phyloP scores from a whole-genome alignment of 2,113 vertebrate species.

The Tenrec ecaudatus region DNA sequence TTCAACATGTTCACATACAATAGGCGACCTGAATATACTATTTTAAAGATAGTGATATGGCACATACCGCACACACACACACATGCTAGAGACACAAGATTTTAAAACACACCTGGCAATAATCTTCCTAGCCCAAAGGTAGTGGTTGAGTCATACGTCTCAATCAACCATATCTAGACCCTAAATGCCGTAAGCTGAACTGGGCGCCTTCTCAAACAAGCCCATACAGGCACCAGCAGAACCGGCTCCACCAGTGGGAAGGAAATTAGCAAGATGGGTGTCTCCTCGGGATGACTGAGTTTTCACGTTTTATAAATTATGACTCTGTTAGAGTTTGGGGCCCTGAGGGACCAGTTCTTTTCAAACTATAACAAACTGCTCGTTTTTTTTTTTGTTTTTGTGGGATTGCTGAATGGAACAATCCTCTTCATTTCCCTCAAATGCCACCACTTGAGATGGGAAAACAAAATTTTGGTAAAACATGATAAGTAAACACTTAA shows the following conservation, averaged over 20 bases:
- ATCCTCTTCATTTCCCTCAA: neutral
- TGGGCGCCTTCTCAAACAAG: constrained; percentile 38
- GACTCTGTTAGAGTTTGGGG: constrained; percentile 35
- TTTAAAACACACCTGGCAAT: neutral
- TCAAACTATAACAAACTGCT: constrained; percentile 1
- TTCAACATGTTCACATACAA: neutral
- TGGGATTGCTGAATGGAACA: neutral
- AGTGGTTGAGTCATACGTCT: neutral
- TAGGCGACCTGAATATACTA: neutral
- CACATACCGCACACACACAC: neutral
- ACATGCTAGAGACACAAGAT: neutral
- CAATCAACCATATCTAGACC: constrained; percentile 12
- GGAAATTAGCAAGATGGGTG: constrained; percentile 34
- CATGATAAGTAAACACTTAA: neutral
- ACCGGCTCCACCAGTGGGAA: constrained; percentile 54
- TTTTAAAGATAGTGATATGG: neutral
- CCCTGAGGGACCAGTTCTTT: constrained; percentile 59
- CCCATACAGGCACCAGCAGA: constrained; percentile 33
- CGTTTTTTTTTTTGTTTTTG: neutral
- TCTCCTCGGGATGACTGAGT: constrained; percentile 43
- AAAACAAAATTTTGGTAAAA: constrained; percentile 1
- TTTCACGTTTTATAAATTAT: constrained; percentile 46
- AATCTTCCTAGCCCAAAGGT: constrained; percentile 40
- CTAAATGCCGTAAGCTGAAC: neutral
- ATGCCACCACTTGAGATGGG: neutral